These are phyloP conservation scores for Triplophysa yarkandensis DNA, from an alignment of 2,797 vertebrate genomes.

Conservation along the genomic window DNA sequence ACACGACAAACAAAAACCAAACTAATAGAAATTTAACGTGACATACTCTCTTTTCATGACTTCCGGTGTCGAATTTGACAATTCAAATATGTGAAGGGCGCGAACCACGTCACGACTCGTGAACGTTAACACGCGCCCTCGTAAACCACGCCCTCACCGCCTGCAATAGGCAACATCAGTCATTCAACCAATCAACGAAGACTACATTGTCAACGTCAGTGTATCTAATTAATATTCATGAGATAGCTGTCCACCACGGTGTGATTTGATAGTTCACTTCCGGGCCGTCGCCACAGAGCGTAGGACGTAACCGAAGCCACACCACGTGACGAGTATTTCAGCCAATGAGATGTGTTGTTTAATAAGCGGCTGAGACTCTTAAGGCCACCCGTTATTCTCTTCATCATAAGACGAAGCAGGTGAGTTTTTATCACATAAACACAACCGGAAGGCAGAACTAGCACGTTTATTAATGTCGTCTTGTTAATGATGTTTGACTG, in stretches of 20 bases:
- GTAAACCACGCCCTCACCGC: too few species aligned
- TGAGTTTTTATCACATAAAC: constrained; percentile 11
- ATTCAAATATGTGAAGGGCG: too few species aligned
- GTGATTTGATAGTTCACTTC: constrained; percentile 1
- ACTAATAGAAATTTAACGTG: too few species aligned
- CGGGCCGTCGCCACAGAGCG: constrained; percentile 1
- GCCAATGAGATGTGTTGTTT: constrained; percentile 43
- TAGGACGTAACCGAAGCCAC: not conserved
- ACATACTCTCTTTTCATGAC: too few species aligned
- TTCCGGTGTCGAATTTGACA: too few species aligned
- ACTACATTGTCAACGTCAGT: not conserved
- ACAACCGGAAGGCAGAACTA: not conserved
- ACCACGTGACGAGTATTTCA: constrained; percentile 2
- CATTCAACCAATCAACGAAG: not conserved
- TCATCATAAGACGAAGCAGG: constrained; percentile 16
- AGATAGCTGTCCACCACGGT: not conserved
- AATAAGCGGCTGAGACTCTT: constrained; percentile 19
- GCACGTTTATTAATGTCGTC: not conserved
- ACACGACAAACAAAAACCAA: too few species aligned
- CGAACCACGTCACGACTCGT: too few species aligned
- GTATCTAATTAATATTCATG: constrained; percentile 9
- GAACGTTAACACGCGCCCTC: not conserved
- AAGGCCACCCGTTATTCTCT: constrained; percentile 10
- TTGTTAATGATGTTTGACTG: not conserved
- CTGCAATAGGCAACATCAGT: not conserved